phyloP scores from a whole-genome alignment of 2,888 invertebrate species.

The Patella ulyssiponensis region DNA sequence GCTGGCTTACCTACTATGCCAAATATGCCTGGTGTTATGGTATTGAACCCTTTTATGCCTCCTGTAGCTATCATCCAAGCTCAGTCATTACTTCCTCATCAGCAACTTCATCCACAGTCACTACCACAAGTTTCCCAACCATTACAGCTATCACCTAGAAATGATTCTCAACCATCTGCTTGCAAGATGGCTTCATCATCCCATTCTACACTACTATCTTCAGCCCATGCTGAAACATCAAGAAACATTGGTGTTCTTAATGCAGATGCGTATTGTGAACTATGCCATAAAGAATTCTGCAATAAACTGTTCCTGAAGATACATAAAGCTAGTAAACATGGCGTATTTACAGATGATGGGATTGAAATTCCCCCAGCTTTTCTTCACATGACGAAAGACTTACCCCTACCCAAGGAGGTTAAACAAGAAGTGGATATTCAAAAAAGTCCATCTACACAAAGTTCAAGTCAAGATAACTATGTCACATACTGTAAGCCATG shows the following conservation, averaged over 20 bases:
- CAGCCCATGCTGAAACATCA: conserved; percentile 31
- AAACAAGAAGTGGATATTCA: neutral
- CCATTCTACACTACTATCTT: conserved; percentile 27
- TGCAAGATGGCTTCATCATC: conserved; percentile 38
- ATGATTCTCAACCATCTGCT: conserved; percentile 19
- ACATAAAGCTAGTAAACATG: conserved; percentile 71
- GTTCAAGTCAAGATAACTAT: conserved; percentile 32
- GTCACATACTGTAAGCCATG: conserved; percentile 63
- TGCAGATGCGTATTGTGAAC: conserved; percentile 91
- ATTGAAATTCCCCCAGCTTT: conserved; percentile 38
- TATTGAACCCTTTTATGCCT: conserved; percentile 70
- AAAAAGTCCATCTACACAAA: conserved; percentile 10
- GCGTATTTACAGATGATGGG: conserved; percentile 56
- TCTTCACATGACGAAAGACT: conserved; percentile 27
- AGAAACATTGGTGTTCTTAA: conserved; percentile 57
- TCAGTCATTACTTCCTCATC: conserved; percentile 55
- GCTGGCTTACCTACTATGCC: conserved; percentile 56
- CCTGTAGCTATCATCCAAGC: conserved; percentile 66
- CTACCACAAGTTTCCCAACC: conserved; percentile 53
- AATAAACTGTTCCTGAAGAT: conserved; percentile 70
- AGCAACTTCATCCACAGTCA: conserved; percentile 52
- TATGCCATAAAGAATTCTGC: conserved; percentile 80
- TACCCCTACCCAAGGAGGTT: conserved; percentile 5
- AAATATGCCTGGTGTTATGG: conserved; percentile 65
- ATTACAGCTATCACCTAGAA: conserved; percentile 45